Percentiles rank a stretch among this genome's conserved stretches.
Conservation (phyloP, 2,797 vertebrate genomes). For the Hozukius guyotensis region DNA sequence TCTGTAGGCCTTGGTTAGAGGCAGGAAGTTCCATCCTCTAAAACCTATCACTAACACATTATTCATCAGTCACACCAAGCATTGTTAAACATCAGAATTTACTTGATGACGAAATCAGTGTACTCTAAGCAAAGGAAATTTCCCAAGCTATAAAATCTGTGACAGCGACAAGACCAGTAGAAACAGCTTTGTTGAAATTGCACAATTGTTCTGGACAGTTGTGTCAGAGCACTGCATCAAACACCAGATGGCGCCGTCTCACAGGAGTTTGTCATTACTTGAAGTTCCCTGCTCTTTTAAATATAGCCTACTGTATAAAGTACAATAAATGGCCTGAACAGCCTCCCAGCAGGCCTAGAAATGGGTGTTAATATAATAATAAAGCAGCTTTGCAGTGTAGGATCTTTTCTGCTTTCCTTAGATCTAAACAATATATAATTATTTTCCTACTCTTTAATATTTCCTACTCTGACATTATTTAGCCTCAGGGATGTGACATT, state of each 20-base stretch:
- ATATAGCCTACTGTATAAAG: not conserved
- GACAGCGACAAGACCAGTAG: not conserved
- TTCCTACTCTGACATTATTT: not conserved
- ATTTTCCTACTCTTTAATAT: not conserved
- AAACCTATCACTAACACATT: not conserved
- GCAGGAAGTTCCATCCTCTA: not conserved
- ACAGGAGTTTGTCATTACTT: not conserved
- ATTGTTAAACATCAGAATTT: not conserved
- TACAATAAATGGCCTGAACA: not conserved
- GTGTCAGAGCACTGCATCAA: not conserved
- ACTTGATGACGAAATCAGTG: not conserved
- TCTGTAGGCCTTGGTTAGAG: not conserved
- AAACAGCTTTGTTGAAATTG: not conserved
- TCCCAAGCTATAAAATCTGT: not conserved
- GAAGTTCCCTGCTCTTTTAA: not conserved
- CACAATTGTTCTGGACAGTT: not conserved
- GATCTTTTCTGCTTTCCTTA: not conserved
- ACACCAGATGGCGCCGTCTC: conserved; percentile 19
- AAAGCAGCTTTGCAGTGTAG: not conserved
- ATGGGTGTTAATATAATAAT: not conserved
- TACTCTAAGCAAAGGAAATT: not conserved
- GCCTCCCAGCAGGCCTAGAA: not conserved
- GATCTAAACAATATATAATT: not conserved
- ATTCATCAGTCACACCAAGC: not conserved
- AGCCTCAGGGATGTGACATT: rapidly evolving